Conservation (phyloP, 92 coral and sea anemone species). For the Heteractis magnifica region DNA sequence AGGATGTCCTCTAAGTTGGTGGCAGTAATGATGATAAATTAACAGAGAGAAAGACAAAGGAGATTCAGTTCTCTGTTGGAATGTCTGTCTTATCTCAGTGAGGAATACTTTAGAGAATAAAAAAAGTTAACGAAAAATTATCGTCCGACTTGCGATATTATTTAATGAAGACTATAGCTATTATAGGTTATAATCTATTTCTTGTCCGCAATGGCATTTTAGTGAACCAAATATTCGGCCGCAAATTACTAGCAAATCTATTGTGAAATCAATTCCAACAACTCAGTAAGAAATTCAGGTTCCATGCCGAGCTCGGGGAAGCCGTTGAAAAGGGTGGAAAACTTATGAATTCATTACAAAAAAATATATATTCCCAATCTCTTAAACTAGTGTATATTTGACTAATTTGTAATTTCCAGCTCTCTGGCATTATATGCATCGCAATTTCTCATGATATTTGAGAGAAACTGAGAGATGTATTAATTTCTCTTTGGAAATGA, state of each 20-base stretch:
- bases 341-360: too few relatives aligned
- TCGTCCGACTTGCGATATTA: background rate
- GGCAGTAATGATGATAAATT: background rate
- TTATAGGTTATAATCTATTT: conserved; percentile 25
- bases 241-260: conserved; percentile 34
- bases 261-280: conserved; percentile 44
- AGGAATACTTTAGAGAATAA: background rate
- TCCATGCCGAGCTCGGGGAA: background rate
- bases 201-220: conserved; percentile 26
- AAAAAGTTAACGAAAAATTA: background rate
- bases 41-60: background rate
- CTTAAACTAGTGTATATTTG: too few relatives aligned
- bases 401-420: background rate
- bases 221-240: conserved; percentile 33
- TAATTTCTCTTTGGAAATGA: conserved; percentile 20
- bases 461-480: conserved; percentile 11
- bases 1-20: background rate
- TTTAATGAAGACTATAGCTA: conserved; percentile 22
- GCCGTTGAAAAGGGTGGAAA: too few relatives aligned
- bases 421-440: background rate
- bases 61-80: conserved; percentile 23
- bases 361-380: too few relatives aligned
- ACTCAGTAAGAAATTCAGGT: conserved; percentile 11
- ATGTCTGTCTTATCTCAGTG: conserved; percentile 25
- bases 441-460: conserved; percentile 20